Conservation (phyloP, 1,140 invertebrate genomes). For the Ceratitis capitata region DNA sequence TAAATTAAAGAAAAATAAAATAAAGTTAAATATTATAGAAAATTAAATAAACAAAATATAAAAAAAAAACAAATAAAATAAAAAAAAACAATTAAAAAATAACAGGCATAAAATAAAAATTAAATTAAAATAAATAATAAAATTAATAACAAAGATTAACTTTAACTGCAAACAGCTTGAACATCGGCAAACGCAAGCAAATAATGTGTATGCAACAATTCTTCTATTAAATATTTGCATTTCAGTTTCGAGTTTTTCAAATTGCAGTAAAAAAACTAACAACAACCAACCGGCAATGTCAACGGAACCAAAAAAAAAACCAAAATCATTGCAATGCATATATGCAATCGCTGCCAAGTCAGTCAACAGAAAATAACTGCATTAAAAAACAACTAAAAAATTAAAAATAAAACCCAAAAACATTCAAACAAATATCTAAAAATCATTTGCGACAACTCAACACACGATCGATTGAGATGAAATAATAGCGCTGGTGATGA, state of each 20-base stretch:
- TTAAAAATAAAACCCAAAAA: not conserved
- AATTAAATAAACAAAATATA: no score
- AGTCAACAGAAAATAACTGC: not conserved
- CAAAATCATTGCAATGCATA: not conserved
- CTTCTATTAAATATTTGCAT: not conserved
- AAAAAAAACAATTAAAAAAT: no score
- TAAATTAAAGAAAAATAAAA: no score
- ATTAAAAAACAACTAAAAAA: not conserved
- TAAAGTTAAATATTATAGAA: no score
- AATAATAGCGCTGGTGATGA: constrained; percentile 24
- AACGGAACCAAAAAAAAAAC: not conserved
- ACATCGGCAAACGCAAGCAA: not conserved
- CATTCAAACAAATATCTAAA: not conserved
- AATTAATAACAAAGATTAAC: no score
- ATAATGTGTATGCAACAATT: not conserved
- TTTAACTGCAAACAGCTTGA: no score
- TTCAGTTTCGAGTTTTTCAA: not conserved
- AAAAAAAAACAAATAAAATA: no score
- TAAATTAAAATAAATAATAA: no score
- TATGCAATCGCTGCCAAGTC: not conserved
- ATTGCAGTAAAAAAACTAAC: not conserved
- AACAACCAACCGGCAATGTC: constrained; percentile 16
- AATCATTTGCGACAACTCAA: not conserved
- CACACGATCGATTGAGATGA: constrained; percentile 19
- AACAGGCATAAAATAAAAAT: no score